These are phyloP conservation scores for Scytalopus superciliaris DNA, from an alignment of 2,113 vertebrate genomes.

Conservation along the genomic window DNA sequence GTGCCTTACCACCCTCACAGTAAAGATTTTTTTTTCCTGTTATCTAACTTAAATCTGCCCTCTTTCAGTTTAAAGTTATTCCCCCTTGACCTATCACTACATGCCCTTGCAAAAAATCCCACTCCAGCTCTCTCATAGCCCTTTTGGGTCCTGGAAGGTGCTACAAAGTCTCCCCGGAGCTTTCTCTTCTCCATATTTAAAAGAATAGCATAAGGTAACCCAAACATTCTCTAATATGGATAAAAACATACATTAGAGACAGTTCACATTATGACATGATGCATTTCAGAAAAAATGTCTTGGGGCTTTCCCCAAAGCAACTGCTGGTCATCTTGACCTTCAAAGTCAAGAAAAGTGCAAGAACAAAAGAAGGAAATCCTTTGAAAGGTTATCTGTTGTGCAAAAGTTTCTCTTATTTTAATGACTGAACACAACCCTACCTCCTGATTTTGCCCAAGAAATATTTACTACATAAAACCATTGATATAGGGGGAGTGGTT, in stretches of 20 bases:
- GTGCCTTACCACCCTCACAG: neutral
- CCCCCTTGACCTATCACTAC: neutral
- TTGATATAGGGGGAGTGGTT: neutral
- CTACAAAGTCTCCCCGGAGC: neutral
- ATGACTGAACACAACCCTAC: neutral
- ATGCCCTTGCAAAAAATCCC: neutral
- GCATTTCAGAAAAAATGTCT: neutral
- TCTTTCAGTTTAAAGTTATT: neutral
- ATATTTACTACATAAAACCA: neutral
- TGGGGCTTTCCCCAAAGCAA: neutral
- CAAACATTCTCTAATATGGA: neutral
- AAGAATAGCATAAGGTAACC: neutral
- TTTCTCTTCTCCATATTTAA: neutral
- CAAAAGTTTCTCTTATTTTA: neutral
- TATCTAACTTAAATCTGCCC: neutral
- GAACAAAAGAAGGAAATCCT: neutral
- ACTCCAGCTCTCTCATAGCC: neutral
- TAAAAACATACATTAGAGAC: neutral
- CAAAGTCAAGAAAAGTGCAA: neutral
- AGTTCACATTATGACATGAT: neutral
- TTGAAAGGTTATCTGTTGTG: neutral
- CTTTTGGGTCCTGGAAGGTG: neutral
- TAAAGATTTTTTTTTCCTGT: neutral
- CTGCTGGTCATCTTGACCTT: neutral
- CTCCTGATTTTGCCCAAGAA: neutral